Base-by-base conservation (phyloP, 2,113 vertebrate species). In the Xyliphius kryptos region DNA sequence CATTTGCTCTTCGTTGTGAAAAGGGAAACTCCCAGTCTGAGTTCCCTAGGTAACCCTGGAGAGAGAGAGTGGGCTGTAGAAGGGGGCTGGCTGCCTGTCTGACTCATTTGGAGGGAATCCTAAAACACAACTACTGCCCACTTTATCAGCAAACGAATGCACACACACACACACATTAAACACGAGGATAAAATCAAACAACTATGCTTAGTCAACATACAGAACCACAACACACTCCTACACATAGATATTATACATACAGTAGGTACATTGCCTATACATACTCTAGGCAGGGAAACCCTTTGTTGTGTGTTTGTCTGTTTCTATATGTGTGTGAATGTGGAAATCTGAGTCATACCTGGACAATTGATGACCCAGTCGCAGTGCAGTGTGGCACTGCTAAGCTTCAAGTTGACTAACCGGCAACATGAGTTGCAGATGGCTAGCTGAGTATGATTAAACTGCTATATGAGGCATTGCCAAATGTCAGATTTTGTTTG, bases 31-130 rank as follows among this genome's bases (percentile, higher is more conserved):
- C 72, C 85, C 69, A 71, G 80, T 78, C 64, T 75, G 82, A 83
- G 86, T 88, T 88, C 86, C 87, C 85, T 82, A 87, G 86, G 87
- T 87, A 89, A 88, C 71, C 85, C 81, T 76, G 74, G n/a, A n/a
- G n/a, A n/a, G 68, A 16, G 73, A 80, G 83, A 79, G 78, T 84
- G 64, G 65, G 72, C 60, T 57, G 20, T 32, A 70, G 71, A 79
- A 75, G 82, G 84, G 85, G 87, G 81, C 76, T 76, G 83, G 79
- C 79, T 86, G 87, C 83, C 76, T 81, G 80, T 76, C 83, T 89
- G 87, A 87, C 83, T 89, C 85, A 87, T 83, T 85, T 81, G 77
- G 81, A 88, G 86, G 86, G 85, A 89, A 88, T 88, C 87, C 87
- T 89, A 81, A 83, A 88, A 82, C 80, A 81, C 77, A 76, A 81